phyloP scores from a whole-genome alignment of 2,888 invertebrate genomes.

The Drosophila rubida region DNA sequence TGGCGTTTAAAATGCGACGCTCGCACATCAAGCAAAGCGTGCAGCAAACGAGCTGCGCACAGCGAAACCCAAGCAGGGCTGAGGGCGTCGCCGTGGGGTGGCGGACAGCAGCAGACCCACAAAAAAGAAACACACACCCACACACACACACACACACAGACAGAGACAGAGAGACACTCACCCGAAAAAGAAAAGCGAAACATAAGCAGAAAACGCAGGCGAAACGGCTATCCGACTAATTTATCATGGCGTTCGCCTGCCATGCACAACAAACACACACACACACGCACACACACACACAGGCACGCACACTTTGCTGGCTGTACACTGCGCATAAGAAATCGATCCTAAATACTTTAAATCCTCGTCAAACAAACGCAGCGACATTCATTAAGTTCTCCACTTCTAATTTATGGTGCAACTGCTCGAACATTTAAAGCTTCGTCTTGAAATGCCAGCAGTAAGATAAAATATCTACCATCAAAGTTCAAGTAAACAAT shows the following conservation, averaged over 20 bases:
- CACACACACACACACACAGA: too few relatives aligned
- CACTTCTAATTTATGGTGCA: not conserved
- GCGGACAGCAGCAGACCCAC: constrained; percentile 1
- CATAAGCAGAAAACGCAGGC: constrained; percentile 61
- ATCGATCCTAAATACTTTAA: not conserved
- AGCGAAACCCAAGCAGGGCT: not conserved
- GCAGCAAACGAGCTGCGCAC: constrained; percentile 9
- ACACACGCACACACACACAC: constrained; percentile 13
- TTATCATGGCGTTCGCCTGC: constrained; percentile 59
- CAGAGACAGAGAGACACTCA: not conserved
- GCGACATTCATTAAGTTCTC: not conserved
- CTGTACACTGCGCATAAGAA: constrained; percentile 7
- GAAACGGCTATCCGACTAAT: constrained; percentile 51
- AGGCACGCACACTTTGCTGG: constrained; percentile 12
- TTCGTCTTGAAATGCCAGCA: too few relatives aligned
- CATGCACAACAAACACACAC: constrained; percentile 43
- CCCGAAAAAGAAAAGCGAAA: constrained; percentile 14
- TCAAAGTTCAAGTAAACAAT: too few relatives aligned
- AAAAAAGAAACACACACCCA: too few relatives aligned
- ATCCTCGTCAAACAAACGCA: constrained; percentile 3
- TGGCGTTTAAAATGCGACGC: constrained; percentile 50
- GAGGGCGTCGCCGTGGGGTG: not conserved
- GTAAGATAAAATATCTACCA: too few relatives aligned
- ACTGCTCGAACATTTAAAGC: not conserved
- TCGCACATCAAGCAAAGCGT: constrained; percentile 25